These are phyloP conservation scores for Proterorhinus semilunaris DNA, from an alignment of 2,113 vertebrate species.

Conservation along the genomic window DNA sequence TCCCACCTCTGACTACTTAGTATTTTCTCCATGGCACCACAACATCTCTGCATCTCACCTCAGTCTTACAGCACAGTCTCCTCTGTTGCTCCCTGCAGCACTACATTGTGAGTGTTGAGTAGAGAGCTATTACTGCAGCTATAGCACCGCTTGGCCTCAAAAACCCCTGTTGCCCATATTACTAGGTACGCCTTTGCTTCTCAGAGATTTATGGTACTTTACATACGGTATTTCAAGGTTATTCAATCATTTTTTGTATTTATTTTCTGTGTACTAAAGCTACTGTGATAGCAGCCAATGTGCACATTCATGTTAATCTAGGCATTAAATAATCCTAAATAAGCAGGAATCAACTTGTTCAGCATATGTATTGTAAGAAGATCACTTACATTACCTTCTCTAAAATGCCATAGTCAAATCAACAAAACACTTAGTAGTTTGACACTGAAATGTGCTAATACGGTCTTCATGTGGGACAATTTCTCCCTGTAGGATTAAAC, in stretches of 20 bases:
- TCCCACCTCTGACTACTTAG: slow-evolving; percentile 33
- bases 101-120: slow-evolving; percentile 3
- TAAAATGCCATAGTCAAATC: not conserved
- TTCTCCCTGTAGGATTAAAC: not conserved
- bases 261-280: too few relatives aligned
- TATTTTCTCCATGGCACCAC: slow-evolving; percentile 32
- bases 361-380: too few relatives aligned
- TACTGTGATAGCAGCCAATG: too few relatives aligned
- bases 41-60: slow-evolving; percentile 32
- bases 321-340: too few relatives aligned
- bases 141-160: not conserved
- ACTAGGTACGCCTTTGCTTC: not conserved
- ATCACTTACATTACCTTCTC: not conserved
- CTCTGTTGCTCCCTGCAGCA: slow-evolving; percentile 22
- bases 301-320: too few relatives aligned
- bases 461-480: slow-evolving; percentile 11
- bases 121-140: not conserved
- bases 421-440: not conserved
- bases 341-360: too few relatives aligned
- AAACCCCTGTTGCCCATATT: not conserved
- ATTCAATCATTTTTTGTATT: too few relatives aligned
- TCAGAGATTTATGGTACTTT: not conserved
- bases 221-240: too few relatives aligned
- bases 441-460: not conserved
- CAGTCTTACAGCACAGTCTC: slow-evolving; percentile 19